These are phyloP conservation scores for Drosophila yakuba DNA, from an alignment of 1,140 invertebrate species.

Conservation along the genomic window DNA sequence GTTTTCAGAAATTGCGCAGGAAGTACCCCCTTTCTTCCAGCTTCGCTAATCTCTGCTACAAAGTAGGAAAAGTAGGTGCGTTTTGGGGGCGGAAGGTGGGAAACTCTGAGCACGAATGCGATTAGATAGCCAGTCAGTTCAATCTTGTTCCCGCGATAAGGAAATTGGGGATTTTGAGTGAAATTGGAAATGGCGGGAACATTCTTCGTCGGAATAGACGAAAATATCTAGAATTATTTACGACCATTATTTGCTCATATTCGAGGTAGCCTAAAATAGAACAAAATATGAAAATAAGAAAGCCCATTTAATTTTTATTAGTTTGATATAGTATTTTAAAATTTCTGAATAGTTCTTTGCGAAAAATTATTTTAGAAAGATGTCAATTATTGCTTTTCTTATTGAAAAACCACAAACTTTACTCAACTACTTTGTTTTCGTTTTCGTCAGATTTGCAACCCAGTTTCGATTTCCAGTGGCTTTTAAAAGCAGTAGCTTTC, in stretches of 20 bases:
- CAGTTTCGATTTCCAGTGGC: constrained; percentile 24
- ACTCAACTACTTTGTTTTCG: neutral
- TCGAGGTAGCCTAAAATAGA: constrained; percentile 11
- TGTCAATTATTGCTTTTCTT: neutral
- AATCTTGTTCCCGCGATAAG: constrained; percentile 64
- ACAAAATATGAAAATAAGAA: no score
- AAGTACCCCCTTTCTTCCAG: constrained; percentile 7
- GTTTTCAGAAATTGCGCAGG: constrained; percentile 8
- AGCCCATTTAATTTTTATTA: no score
- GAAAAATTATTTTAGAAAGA: no score
- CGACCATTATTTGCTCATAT: constrained; percentile 25
- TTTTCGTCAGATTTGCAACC: constrained; percentile 31
- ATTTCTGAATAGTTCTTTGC: no score
- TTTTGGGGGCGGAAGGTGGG: constrained; percentile 20
- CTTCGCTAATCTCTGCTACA: constrained; percentile 6
- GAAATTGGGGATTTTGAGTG: constrained; percentile 6
- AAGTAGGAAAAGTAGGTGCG: neutral
- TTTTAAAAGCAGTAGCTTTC: constrained; percentile 51
- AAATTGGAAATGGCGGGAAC: neutral
- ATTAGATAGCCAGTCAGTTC: constrained; percentile 73
- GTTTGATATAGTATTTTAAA: no score
- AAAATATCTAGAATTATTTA: constrained; percentile 18
- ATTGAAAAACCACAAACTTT: neutral
- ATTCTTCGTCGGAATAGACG: constrained; percentile 14
- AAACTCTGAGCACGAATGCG: constrained; percentile 26